Base-by-base conservation (phyloP, 1,140 invertebrate genomes). In the Oppia nitens region DNA sequence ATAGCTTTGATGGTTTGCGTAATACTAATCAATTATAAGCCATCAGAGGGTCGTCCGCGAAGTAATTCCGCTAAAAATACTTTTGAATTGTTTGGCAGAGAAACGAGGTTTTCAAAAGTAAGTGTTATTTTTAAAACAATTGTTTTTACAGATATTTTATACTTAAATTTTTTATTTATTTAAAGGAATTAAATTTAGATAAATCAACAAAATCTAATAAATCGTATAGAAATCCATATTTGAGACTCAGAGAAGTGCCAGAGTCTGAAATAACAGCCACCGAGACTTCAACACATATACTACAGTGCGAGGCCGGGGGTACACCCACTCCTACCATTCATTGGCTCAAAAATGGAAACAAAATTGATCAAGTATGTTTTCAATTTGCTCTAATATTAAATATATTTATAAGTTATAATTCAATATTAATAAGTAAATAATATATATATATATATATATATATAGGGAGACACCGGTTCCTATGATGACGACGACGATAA, bases 301-400 rank as follows among this genome's bases (percentile, higher is more conserved):
- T 77, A 23, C 66, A 72, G 57, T 78, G 76, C 62, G 71, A 75
- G 28, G 76, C 72, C 11, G 68, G 67, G 3, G 77, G 77, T 1
- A 69, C 61, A 32, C 77, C 78, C 1, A 65, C 70, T 6, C 75
- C 77, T 9, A 70, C 67, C 4, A 72, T 79, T 29, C 71, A 75
- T 61, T 79, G 77, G 77, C 66, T 78, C 11, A 73, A 73, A 62
- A 68, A 76, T 64, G 73, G 72, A n/a, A 56, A 62, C 54, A 60
- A 65, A 53, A 65, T 74, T 25, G 29, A 61, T 40, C 70, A 73
- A 69, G 70, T 71, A 55, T 65, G 48, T 29, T 11, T 47, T 47
- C 25, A 14, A 17, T 23, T 51, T 20, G 12, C 25, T 51, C 2
- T 51, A 14, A 4, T n/a, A n/a, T n/a, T n/a, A n/a, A n/a, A n/a